A percentile compares a stretch with the other conserved stretches of the same genome.
Evolutionary conservation across 2,113 vertebrate species (phyloP).

Genomic region (Xiphophorus hellerii): DNA sequence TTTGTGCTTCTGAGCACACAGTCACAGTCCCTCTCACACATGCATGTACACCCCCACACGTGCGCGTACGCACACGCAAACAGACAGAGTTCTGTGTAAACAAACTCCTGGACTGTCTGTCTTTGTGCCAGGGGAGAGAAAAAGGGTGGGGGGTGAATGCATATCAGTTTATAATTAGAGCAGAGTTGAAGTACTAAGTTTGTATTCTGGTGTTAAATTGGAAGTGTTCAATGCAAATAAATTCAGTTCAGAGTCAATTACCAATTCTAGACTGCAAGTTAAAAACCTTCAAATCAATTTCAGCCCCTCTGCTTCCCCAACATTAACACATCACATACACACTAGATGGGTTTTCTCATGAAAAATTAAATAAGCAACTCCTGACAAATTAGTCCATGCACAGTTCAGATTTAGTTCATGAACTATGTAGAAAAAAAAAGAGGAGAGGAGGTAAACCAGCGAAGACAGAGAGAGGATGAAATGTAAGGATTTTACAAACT

Average conservation of each 20-base stretch:
- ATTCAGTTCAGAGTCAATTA: slow-evolving; percentile 82
- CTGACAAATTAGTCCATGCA: slow-evolving; percentile 68
- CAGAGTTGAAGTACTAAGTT: slow-evolving; percentile 79
- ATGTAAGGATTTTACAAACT: neutral
- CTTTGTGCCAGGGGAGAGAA: slow-evolving; percentile 79
- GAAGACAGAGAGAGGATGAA: slow-evolving; percentile 18
- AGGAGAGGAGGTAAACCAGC: slow-evolving; percentile 1
- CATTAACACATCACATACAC: slow-evolving; percentile 70
- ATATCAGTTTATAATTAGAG: slow-evolving; percentile 83
- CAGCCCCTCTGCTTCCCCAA: slow-evolving; percentile 63
- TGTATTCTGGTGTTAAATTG: slow-evolving; percentile 78
- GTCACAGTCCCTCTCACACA: slow-evolving; percentile 38
- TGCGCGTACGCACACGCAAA: slow-evolving; percentile 32
- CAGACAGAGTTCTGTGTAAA: slow-evolving; percentile 70
- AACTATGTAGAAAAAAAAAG: slow-evolving; percentile 27
- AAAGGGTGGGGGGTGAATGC: slow-evolving; percentile 59
- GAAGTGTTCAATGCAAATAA: slow-evolving; percentile 81
- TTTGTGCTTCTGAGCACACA: slow-evolving; percentile 58
- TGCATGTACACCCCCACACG: slow-evolving; percentile 39
- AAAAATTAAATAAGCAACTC: slow-evolving; percentile 63
- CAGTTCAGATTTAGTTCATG: slow-evolving; percentile 63
- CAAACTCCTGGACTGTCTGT: slow-evolving; percentile 77
- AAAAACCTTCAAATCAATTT: slow-evolving; percentile 79
- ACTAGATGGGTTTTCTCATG: slow-evolving; percentile 52
- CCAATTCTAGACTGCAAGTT: slow-evolving; percentile 73